Evolutionary conservation across 1,140 invertebrate species (phyloP).

Genomic region (Zaprionus ornatus): DNA sequence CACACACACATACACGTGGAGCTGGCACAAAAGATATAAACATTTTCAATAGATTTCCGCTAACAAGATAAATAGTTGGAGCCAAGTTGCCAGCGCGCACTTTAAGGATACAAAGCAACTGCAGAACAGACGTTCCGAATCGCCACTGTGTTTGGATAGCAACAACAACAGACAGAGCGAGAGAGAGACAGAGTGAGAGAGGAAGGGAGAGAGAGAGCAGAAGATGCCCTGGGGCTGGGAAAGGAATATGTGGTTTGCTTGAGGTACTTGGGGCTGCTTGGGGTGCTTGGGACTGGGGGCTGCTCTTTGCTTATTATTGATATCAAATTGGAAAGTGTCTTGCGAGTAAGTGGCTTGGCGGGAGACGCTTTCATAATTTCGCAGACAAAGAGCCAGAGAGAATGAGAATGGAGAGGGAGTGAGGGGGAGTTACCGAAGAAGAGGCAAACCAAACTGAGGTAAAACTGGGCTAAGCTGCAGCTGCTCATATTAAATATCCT

Average conservation of each 20-base stretch:
- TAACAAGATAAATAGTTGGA: constrained; percentile 79
- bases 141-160: constrained; percentile 27
- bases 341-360: constrained; percentile 25
- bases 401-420: constrained; percentile 6
- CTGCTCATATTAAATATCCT: constrained; percentile 78
- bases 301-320: constrained; percentile 41
- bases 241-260: background rate
- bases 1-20: background rate
- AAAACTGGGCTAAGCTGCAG: constrained; percentile 9
- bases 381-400: background rate
- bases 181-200: background rate
- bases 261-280: background rate
- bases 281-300: constrained; percentile 1
- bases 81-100: constrained; percentile 55
- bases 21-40: constrained; percentile 62
- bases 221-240: background rate
- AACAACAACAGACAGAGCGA: constrained; percentile 15
- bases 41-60: constrained; percentile 80
- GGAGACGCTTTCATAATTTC: constrained; percentile 23
- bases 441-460: constrained; percentile 24
- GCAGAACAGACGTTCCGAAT: constrained; percentile 60
- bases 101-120: constrained; percentile 59
- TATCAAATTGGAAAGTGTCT: constrained; percentile 52
- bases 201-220: background rate
- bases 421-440: constrained; percentile 3